Percentiles rank a stretch among this genome's conserved stretches.
Evolutionary conservation across 2,113 vertebrate species (phyloP).

Genomic region (Lasiurus borealis): DNA sequence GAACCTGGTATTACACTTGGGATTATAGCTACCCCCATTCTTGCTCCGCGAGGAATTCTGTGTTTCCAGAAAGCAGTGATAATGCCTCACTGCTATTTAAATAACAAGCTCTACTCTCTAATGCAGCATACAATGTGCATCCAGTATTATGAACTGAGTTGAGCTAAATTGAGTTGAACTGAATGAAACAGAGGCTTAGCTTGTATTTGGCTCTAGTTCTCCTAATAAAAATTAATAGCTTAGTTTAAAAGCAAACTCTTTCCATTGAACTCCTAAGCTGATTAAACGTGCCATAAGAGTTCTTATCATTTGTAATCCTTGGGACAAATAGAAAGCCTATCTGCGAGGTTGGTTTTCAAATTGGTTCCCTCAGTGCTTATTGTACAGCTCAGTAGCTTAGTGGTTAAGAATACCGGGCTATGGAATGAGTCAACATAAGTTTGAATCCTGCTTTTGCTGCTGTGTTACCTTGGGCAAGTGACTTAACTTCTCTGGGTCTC

Average conservation of each 20-base stretch:
- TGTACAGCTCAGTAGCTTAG: not conserved
- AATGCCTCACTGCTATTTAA: not conserved
- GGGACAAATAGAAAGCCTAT: not conserved
- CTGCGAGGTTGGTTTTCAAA: not conserved
- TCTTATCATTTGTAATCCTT: not conserved
- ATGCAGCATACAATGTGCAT: not conserved
- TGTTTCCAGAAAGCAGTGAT: not conserved
- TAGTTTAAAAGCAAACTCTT: not conserved
- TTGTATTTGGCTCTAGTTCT: not conserved
- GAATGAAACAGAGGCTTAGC: not conserved
- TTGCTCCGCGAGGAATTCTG: not conserved
- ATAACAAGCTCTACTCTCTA: not conserved
- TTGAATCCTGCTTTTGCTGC: not conserved
- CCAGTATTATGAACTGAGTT: not conserved
- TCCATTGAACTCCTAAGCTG: conserved; percentile 1
- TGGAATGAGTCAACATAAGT: not conserved
- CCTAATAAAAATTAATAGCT: not conserved
- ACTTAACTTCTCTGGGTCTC: not conserved
- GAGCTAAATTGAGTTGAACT: not conserved
- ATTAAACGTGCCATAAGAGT: not conserved
- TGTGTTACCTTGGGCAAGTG: not conserved
- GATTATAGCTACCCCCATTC: not conserved
- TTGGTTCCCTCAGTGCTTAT: not conserved
- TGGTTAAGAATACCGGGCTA: not conserved
- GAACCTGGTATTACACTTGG: not conserved